Base-by-base conservation (phyloP, 2,888 invertebrate species). In the Serrognathus titanus region DNA sequence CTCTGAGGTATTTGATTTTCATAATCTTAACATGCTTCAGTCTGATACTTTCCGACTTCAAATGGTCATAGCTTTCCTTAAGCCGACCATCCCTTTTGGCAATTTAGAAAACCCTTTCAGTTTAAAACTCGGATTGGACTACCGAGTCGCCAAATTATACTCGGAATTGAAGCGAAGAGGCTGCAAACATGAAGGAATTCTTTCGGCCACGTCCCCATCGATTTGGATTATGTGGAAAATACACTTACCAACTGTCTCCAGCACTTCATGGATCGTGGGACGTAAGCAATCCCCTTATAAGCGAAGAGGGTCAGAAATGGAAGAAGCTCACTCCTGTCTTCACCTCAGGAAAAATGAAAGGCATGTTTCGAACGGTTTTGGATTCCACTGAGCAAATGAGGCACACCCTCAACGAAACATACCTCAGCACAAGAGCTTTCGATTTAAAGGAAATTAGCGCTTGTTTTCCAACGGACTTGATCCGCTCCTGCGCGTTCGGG, bases 231-330 rank as follows among this genome's bases (percentile, higher is more conserved):
- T 7, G 5, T 50, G 7, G 40, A 50, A 39, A 20, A 20, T n/a
- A 39, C 40, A 3, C 39, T 50, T 12, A 35, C 36, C 16, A 38
- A 50, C 12, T 40, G 40, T 20, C 40, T 50, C 24, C 40, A 39
- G 41, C 35, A 50, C 4, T 50, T 50, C 24, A 41, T 35, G 2
- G 40, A 50, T n/a, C 20, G 50, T 8, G 50, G 50, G 7, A 7
- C 20, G 1, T 51, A 51, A 41, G 12, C 7, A 84, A 86, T 69
- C 83, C 81, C 0, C 59, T 85, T 13, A 79, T 86, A 63, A 76
- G 80, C 59, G 66, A 82, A 40, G 76, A 76, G 40, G 83, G 82
- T 0, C 73, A 79, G 8, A 75, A 78, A 11, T 89, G 89, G 88
- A 85, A 81, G 11, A 61, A 60, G 46, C 38, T 64, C 48, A 63